A percentile compares a stretch with the other conserved stretches of the same genome.
Evolutionary conservation across 2,113 vertebrate species (phyloP).

Genomic region (Saccopteryx leptura): DNA sequence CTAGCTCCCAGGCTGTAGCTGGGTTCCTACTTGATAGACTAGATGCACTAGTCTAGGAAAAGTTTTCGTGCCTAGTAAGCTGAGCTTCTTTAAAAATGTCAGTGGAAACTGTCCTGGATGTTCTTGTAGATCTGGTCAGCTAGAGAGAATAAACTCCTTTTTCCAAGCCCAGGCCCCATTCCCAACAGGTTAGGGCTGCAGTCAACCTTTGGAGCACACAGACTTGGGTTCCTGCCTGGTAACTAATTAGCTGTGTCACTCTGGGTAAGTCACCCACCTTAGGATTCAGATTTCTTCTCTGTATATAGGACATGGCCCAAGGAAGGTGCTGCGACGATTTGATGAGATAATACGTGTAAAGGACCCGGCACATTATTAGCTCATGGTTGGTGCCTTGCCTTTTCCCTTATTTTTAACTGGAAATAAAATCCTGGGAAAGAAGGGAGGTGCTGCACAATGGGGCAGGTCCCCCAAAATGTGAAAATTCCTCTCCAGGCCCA

Average conservation of each 20-base stretch:
- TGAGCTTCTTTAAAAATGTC: conserved; percentile 23
- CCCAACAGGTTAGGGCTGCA: not conserved
- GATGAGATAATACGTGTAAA: not conserved
- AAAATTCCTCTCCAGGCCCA: not conserved
- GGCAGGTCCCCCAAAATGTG: not conserved
- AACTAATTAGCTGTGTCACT: not conserved
- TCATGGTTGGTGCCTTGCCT: not conserved
- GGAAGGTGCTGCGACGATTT: not conserved
- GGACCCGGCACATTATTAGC: not conserved
- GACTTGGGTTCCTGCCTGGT: not conserved
- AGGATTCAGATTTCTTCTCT: not conserved
- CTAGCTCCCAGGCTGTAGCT: not conserved
- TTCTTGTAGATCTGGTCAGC: not conserved
- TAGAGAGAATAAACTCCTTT: not conserved
- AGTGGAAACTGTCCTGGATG: not conserved
- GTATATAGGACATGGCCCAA: not conserved
- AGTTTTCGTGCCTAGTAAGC: not conserved
- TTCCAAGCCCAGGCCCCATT: not conserved
- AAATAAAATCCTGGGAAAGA: not conserved
- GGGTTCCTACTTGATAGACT: not conserved
- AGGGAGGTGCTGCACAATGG: not conserved
- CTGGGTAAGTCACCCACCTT: not conserved
- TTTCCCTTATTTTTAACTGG: conserved; percentile 17
- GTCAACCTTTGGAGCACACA: not conserved
- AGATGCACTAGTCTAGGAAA: not conserved